Percentiles rank a stretch among this genome's conserved stretches.
phyloP scores from a whole-genome alignment of 2,888 invertebrate genomes.

The Hypomecis atomaria region DNA sequence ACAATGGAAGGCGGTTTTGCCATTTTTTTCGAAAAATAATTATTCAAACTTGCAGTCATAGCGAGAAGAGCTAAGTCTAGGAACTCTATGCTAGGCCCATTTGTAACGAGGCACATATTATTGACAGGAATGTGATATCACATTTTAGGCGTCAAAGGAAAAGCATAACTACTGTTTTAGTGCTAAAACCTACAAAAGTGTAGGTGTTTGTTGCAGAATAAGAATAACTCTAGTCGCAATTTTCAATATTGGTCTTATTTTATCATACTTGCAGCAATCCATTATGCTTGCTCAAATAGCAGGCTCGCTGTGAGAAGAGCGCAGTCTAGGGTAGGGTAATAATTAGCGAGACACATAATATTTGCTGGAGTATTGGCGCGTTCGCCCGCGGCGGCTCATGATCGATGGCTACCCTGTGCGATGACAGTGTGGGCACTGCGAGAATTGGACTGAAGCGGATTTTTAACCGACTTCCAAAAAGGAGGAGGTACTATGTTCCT shows the following conservation, averaged over 20 bases:
- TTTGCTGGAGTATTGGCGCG: constrained; percentile 41
- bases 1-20: too few species aligned
- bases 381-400: constrained; percentile 46
- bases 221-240: background rate
- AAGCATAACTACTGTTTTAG: too few species aligned
- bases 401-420: constrained; percentile 49
- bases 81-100: too few species aligned
- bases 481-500: too few species aligned
- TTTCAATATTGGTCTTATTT: constrained; percentile 1
- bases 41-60: too few species aligned
- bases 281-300: constrained; percentile 20
- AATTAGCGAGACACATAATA: constrained; percentile 39
- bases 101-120: too few species aligned
- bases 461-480: too few species aligned
- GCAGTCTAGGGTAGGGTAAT: constrained; percentile 35
- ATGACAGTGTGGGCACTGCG: constrained; percentile 44
- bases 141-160: too few species aligned
- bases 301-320: constrained; percentile 16
- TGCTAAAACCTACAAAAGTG: background rate
- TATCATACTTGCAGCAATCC: constrained; percentile 4
- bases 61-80: too few species aligned
- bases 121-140: too few species aligned
- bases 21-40: too few species aligned
- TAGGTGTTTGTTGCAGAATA: background rate
- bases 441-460: constrained; percentile 28